phyloP scores from a whole-genome alignment of 2,113 vertebrate genomes.

The Mustelus asterias region DNA sequence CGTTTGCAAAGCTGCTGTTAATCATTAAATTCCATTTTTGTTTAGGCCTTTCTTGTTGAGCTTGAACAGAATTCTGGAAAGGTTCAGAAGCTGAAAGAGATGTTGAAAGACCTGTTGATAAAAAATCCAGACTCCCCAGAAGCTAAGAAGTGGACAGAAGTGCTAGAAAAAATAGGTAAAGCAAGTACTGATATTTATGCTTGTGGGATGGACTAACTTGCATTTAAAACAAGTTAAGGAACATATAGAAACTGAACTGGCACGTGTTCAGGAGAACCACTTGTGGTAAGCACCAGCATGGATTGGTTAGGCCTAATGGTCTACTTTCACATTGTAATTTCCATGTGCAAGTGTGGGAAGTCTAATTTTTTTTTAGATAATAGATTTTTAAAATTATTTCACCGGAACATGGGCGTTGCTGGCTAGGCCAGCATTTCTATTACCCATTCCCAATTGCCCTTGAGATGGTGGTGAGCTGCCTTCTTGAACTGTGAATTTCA shows the following conservation, averaged over 20 bases:
- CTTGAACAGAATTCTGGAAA: constrained; percentile 75
- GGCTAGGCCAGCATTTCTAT: no score
- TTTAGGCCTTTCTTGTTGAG: constrained; percentile 79
- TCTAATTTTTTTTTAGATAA: background rate
- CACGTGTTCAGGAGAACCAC: background rate
- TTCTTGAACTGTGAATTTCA: background rate
- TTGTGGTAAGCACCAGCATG: background rate
- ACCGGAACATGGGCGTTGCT: no score
- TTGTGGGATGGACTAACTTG: background rate
- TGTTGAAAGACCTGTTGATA: constrained; percentile 69
- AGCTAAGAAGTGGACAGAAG: constrained; percentile 78
- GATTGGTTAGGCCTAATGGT: background rate
- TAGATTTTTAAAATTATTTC: background rate
- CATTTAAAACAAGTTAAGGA: background rate
- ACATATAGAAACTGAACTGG: background rate
- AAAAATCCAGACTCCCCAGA: constrained; percentile 85
- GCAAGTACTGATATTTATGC: constrained; percentile 32
- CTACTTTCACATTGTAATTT: background rate
- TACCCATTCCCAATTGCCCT: no score
- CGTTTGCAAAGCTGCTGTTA: background rate
- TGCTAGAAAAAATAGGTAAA: constrained; percentile 85
- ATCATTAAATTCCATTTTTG: background rate
- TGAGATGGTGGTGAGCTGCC: no score
- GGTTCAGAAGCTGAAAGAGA: constrained; percentile 79
- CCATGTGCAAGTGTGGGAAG: background rate